Evolutionary conservation across 2,113 vertebrate species (phyloP).

Genomic region (Lota lota): DNA sequence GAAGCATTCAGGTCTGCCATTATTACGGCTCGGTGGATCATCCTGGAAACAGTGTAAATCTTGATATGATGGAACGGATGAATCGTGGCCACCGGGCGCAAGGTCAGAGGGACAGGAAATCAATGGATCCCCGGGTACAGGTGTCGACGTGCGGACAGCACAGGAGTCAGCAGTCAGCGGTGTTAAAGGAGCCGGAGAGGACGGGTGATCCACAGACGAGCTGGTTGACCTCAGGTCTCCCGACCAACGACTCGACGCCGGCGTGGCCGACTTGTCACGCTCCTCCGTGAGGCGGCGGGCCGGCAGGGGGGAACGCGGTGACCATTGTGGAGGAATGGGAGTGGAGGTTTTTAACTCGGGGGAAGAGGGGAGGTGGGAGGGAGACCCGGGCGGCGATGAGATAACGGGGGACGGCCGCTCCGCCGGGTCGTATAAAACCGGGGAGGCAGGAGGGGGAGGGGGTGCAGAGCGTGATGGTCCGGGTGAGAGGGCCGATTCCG

Average conservation of each 20-base stretch:
- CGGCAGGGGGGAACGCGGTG: no score
- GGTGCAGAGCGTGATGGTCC: background rate
- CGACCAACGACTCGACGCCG: no score
- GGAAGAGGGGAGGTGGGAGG: background rate
- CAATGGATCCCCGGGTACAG: constrained; percentile 1
- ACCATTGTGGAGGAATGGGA: no score
- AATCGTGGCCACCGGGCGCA: constrained; percentile 4
- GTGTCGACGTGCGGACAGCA: constrained; percentile 7
- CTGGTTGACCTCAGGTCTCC: no score
- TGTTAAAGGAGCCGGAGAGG: constrained; percentile 6
- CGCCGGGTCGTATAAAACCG: background rate
- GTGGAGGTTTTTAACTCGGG: no score
- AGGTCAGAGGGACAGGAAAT: constrained; percentile 1
- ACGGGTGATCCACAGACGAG: background rate
- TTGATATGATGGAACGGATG: constrained; percentile 9
- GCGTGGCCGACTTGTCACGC: no score
- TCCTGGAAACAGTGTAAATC: constrained; percentile 7
- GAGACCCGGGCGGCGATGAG: background rate
- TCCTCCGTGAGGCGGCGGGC: no score
- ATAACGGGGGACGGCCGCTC: background rate
- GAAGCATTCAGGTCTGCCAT: constrained; percentile 3
- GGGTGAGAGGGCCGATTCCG: background rate
- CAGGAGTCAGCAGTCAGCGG: background rate
- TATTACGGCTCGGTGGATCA: background rate
- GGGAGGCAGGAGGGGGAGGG: background rate